phyloP scores from a whole-genome alignment of 2,113 vertebrate species.

The Phasianus colchicus region DNA sequence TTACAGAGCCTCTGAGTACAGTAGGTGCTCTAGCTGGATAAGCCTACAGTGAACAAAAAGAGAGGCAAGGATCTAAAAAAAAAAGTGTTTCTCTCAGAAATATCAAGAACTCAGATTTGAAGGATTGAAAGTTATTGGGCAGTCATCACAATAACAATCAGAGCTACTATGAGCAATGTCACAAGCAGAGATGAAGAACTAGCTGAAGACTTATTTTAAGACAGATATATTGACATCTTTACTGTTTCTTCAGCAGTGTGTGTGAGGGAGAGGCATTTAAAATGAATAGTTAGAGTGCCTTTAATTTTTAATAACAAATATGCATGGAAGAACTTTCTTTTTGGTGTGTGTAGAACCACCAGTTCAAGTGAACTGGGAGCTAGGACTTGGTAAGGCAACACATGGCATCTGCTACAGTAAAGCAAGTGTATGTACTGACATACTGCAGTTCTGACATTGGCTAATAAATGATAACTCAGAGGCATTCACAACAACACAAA shows the following conservation, averaged over 20 bases:
- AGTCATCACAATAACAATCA: background rate
- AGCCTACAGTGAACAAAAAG: background rate
- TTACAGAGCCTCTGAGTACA: background rate
- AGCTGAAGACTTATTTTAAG: background rate
- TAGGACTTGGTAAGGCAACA: background rate
- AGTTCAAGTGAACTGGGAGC: background rate
- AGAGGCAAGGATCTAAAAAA: background rate
- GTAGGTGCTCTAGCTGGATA: background rate
- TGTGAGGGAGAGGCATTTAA: background rate
- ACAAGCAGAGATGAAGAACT: background rate
- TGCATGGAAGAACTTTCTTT: background rate
- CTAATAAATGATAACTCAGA: background rate
- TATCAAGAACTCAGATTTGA: background rate
- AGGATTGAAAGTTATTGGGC: background rate
- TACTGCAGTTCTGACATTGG: background rate
- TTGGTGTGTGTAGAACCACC: background rate
- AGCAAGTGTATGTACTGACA: background rate
- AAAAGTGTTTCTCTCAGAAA: background rate
- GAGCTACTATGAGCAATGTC: background rate
- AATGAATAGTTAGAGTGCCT: background rate
- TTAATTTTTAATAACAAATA: background rate
- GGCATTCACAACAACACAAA: background rate
- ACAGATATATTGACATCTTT: background rate
- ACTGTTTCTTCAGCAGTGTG: background rate
- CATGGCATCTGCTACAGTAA: background rate